phyloP scores from a whole-genome alignment of 2,113 vertebrate species.

The Amblyornis subalaris region DNA sequence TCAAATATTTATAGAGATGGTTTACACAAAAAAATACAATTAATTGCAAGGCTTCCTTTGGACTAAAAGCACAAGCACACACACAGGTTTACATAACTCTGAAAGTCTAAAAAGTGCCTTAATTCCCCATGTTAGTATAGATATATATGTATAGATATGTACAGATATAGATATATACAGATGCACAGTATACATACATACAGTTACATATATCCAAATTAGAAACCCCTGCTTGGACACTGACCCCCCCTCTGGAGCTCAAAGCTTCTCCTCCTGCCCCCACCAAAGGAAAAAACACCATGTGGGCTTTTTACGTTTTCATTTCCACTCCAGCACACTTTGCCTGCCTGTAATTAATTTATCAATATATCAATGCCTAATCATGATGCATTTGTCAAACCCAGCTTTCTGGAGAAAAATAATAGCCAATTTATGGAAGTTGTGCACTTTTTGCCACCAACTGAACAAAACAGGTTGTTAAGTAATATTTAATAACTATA shows the following conservation, averaged over 20 bases:
- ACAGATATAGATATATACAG: neutral
- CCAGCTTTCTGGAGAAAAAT: neutral
- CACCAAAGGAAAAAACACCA: neutral
- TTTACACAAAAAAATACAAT: neutral
- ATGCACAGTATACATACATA: neutral
- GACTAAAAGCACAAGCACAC: neutral
- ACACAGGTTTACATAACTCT: neutral
- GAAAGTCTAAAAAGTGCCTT: neutral
- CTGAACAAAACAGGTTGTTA: neutral
- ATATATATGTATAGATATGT: neutral
- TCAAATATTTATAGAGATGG: constrained; percentile 2
- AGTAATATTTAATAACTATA: neutral
- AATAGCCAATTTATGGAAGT: neutral
- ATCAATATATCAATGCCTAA: neutral
- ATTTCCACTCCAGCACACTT: neutral
- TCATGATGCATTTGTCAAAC: neutral
- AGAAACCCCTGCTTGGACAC: neutral
- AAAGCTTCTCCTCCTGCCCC: neutral
- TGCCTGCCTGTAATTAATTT: neutral
- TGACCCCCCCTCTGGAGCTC: neutral
- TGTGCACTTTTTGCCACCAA: neutral
- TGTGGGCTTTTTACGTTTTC: neutral
- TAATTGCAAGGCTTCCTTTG: neutral
- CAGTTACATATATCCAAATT: neutral
- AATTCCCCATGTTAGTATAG: neutral